Conservation (phyloP, 2,113 vertebrate species). For the Strix uralensis region DNA sequence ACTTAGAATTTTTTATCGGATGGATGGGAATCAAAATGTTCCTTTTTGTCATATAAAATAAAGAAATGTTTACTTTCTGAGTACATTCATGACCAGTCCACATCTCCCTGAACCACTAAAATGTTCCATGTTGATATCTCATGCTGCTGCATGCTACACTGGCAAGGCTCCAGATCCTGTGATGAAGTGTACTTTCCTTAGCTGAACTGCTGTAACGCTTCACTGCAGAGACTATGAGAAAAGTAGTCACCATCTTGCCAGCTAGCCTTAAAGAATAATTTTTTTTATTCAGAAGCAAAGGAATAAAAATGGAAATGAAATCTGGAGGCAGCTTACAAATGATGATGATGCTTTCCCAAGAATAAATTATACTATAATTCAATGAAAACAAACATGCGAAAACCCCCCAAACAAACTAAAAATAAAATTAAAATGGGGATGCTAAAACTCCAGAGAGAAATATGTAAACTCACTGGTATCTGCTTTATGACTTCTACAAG, state of each 20-base stretch:
- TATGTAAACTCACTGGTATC: not conserved
- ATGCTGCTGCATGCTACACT: not conserved
- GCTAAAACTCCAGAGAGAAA: not conserved
- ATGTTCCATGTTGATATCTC: not conserved
- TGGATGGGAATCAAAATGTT: not conserved
- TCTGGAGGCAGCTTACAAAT: not conserved
- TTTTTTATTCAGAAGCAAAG: not conserved
- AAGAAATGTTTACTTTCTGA: not conserved
- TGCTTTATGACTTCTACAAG: not conserved
- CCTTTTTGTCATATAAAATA: not conserved
- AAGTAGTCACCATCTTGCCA: not conserved
- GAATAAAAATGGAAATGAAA: slow-evolving; percentile 12
- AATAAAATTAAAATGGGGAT: not conserved
- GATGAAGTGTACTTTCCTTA: not conserved
- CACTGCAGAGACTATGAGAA: not conserved
- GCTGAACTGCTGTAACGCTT: not conserved
- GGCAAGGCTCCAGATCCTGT: not conserved
- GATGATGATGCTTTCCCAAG: not conserved
- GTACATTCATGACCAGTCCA: not conserved
- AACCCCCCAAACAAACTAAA: not conserved
- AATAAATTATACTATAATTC: not conserved
- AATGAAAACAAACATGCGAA: not conserved
- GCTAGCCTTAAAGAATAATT: not conserved
- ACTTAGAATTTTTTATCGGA: not conserved
- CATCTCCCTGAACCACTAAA: not conserved